A percentile compares a stretch with the other conserved stretches of the same genome.
phyloP scores from a whole-genome alignment of 1,140 invertebrate genomes.

The Pogonomyrmex barbatus region DNA sequence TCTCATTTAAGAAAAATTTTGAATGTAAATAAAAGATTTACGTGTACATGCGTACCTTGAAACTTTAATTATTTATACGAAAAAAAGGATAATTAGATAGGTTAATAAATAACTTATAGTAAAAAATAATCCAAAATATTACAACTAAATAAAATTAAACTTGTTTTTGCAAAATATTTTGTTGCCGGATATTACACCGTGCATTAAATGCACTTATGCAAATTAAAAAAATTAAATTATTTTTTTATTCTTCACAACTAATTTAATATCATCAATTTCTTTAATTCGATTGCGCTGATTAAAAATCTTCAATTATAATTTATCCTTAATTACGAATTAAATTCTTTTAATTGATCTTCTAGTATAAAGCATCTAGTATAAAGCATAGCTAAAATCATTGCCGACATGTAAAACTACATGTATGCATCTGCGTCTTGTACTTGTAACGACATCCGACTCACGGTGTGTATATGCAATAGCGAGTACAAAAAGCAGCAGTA shows the following conservation, averaged over 20 bases:
- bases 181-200: background rate
- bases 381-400: background rate
- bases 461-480: constrained; percentile 9
- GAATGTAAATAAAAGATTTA: no score
- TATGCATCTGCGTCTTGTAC: background rate
- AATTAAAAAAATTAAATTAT: background rate
- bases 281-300: background rate
- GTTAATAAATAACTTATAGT: background rate
- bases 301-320: background rate
- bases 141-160: background rate
- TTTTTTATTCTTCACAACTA: background rate
- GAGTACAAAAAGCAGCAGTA: constrained; percentile 49
- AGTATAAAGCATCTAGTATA: no score
- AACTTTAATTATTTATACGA: background rate
- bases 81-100: background rate
- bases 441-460: constrained; percentile 8
- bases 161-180: background rate
- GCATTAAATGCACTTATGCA: background rate
- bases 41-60: background rate
- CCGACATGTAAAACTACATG: background rate
- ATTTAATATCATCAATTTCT: background rate
- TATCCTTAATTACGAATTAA: background rate
- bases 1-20: no score
- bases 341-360: background rate
- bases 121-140: background rate